Evolutionary conservation across 2,113 vertebrate genomes (phyloP).

Genomic region (Psephotus haematonotus): DNA sequence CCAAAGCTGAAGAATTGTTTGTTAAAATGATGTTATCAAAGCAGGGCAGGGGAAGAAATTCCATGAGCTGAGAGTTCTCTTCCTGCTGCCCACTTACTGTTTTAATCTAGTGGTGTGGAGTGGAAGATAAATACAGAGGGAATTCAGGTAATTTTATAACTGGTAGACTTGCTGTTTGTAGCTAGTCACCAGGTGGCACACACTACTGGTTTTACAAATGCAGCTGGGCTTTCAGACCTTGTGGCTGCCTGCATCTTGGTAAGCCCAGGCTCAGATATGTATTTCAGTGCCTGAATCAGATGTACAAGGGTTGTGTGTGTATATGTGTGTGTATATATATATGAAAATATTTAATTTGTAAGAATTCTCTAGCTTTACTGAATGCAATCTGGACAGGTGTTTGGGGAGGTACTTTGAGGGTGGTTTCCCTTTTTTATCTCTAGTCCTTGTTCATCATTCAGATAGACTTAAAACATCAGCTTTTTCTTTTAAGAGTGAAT

Average conservation of each 20-base stretch:
- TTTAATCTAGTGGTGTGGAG: neutral
- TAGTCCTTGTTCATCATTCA: neutral
- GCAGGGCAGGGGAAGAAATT: neutral
- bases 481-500: neutral
- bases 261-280: neutral
- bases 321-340: fast-evolving
- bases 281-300: neutral
- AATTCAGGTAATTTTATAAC: neutral
- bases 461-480: neutral
- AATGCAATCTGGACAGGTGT: neutral
- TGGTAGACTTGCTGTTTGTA: neutral
- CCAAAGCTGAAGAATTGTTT: neutral
- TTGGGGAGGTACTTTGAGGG: neutral
- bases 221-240: neutral
- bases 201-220: neutral
- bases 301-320: fast-evolving
- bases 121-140: neutral
- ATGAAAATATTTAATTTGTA: neutral
- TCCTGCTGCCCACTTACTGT: neutral
- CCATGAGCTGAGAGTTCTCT: neutral
- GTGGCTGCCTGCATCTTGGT: neutral
- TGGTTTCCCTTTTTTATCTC: neutral
- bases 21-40: neutral
- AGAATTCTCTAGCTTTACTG: neutral
- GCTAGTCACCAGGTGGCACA: neutral